Conservation (phyloP, 2,113 vertebrate species). For the Myxocyprinus asiaticus region DNA sequence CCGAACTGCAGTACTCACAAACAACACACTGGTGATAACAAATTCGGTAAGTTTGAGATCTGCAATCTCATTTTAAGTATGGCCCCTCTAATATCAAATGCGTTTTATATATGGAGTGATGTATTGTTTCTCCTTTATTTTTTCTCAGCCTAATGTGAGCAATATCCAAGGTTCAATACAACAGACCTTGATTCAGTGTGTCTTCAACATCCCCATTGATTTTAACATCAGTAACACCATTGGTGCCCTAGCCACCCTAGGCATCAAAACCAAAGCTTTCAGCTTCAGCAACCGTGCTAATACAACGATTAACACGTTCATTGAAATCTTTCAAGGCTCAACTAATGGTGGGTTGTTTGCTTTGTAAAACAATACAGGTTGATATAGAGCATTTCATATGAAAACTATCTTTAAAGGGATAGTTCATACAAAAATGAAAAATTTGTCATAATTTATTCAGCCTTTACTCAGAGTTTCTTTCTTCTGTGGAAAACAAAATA, state of each 20-base stretch:
- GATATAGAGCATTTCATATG: too few relatives aligned
- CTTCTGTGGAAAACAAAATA: too few relatives aligned
- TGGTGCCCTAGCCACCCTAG: background rate
- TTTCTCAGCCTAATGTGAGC: background rate
- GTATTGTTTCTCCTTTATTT: background rate
- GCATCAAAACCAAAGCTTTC: background rate
- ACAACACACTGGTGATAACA: background rate
- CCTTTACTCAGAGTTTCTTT: too few relatives aligned
- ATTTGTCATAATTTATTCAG: too few relatives aligned
- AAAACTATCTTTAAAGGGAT: too few relatives aligned
- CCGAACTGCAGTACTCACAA: background rate
- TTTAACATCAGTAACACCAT: background rate
- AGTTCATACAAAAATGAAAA: too few relatives aligned
- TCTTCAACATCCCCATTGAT: background rate
- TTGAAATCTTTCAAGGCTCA: background rate
- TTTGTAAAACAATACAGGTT: too few relatives aligned
- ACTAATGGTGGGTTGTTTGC: background rate
- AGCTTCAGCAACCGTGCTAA: background rate
- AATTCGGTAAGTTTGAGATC: background rate
- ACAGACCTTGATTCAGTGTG: background rate
- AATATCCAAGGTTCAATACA: background rate
- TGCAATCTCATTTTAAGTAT: background rate
- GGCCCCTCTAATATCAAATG: background rate
- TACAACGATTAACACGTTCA: fast-evolving
- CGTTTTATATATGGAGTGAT: too few relatives aligned